phyloP scores from a whole-genome alignment of 1,140 invertebrate species.

The Diabrotica virgifera region DNA sequence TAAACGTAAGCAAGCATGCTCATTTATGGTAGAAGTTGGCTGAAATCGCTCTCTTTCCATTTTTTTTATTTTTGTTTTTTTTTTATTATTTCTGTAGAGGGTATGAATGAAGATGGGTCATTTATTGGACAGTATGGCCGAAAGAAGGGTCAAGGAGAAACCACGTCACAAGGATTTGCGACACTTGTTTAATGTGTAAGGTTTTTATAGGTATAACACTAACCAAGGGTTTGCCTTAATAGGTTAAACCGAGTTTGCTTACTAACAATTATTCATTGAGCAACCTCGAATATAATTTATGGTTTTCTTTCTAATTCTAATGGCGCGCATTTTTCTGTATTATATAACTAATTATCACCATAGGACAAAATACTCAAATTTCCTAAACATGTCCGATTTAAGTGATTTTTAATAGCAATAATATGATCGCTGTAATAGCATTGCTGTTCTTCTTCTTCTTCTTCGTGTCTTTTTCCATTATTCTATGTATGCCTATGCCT shows the following conservation, averaged over 20 bases:
- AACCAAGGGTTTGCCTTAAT: background rate
- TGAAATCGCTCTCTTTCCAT: conserved; percentile 39
- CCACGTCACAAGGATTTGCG: conserved; percentile 74
- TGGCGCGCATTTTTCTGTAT: no score
- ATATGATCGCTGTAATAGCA: no score
- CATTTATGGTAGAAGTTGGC: background rate
- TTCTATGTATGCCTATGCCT: no score
- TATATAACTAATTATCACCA: no score
- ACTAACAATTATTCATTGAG: conserved; percentile 5
- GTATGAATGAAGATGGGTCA: conserved; percentile 97
- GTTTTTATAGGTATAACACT: conserved; percentile 25
- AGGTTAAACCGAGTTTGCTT: background rate
- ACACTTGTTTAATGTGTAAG: conserved; percentile 66
- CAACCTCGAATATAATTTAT: background rate
- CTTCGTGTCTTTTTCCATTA: no score
- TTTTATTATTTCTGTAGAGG: conserved; percentile 58
- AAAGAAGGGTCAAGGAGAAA: conserved; percentile 63
- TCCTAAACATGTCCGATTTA: no score
- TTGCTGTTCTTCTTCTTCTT: no score
- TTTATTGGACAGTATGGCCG: conserved; percentile 95
- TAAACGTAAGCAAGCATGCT: background rate
- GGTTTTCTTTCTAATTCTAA: no score
- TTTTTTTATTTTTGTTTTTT: conserved; percentile 41
- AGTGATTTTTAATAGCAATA: no score
- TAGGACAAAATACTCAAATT: no score